Base-by-base conservation (phyloP, 2,888 invertebrate genomes). In the Thymelicus acteon region DNA sequence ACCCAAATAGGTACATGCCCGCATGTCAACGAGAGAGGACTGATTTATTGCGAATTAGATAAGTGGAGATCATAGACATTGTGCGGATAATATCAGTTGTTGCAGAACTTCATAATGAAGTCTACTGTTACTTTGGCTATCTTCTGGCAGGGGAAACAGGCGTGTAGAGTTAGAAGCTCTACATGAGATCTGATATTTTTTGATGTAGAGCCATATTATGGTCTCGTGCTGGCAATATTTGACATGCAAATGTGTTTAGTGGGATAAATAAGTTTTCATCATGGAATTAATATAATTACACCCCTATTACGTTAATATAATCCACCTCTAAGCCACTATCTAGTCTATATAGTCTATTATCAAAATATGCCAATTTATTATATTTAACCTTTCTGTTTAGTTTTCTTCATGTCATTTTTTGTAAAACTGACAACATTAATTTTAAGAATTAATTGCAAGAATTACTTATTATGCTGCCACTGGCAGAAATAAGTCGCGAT, bases 1-100 rank as follows among this genome's bases (percentile, higher is more conserved):
- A 57, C 49, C 49, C 57, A 31, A 47, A 10, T 8, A 13, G 44
- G 44, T 52, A 40, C 54, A n/a, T n/a, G 74, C 75, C 80, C 78
- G 79, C 78, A 80, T 79, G 77, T 75, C 78, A 74, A 67, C 69
- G 7, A 62, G 75, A 71, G 67, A 74, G 48, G 40, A 69, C 72
- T 71, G 73, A 76, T 77, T 78, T 75, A 78, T 73, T 72, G 74
- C 74, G 77, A 78, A 80, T 80, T 79, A 78, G 76, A 79, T 79
- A 78, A 77, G 74, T 75, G 76, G 74, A 68, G 65, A 70, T 74
- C 74, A 64, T 70, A 70, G 67, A 72, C 70, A 70, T 62, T 71
- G 62, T 57, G 66, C 19, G 57, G 75, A 71, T 63, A 60, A 60
- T 60, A 61, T 67, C 19, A 60, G 67, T 67, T 37, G 60, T 39